Evolutionary conservation across 2,888 invertebrate genomes (phyloP), one percentile per base, ranked within the genome.

Genomic region (Trichogramma evanescens): DNA sequence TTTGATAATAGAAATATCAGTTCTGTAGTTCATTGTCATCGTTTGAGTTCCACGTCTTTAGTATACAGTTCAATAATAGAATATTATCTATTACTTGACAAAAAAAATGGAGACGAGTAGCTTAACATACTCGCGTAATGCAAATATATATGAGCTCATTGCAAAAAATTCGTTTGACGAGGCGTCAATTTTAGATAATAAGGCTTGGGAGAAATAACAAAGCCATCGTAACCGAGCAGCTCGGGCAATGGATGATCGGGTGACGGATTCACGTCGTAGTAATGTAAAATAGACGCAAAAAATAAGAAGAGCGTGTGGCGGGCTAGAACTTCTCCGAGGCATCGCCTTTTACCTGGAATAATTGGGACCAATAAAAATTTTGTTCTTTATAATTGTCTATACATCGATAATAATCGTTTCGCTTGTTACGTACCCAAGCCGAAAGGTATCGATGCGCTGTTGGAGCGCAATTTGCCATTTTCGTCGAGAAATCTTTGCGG

Each of bases 401-500:
- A 4, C 3, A 13, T 52, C 7, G 38, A 5, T n/a, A 9, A 45
- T 26, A 45, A 40, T 44, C 43, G 50, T 50, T 26, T 26, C 26
- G 26, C 26, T 40, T 51, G 39, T 38, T 10, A 50, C 75, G 72
- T 75, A 88, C 89, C 89, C 71, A 83, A 77, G 63, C 89, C 88
- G 70, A 89, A 89, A 7, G 84, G 82, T 61, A 85, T 82, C 69
- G 84, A 81, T 66, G 83, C 78, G 65, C 83, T 84, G 56, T 82
- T 80, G 65, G 80, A 80, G 65, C 79, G 73, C 38, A 83, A 74
- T 66, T 82, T 81, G 8, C 84, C 84, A 38, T 83, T 79, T 67
- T 66, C 80, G 49, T 83, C 80, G 54, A 88, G 72, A 75, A 88
- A 89, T 53, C 89, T 79, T 67, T 87, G 84, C 0, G 89, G 89